phyloP scores from a whole-genome alignment of 2,797 vertebrate genomes.

The Tarsius wallacei region DNA sequence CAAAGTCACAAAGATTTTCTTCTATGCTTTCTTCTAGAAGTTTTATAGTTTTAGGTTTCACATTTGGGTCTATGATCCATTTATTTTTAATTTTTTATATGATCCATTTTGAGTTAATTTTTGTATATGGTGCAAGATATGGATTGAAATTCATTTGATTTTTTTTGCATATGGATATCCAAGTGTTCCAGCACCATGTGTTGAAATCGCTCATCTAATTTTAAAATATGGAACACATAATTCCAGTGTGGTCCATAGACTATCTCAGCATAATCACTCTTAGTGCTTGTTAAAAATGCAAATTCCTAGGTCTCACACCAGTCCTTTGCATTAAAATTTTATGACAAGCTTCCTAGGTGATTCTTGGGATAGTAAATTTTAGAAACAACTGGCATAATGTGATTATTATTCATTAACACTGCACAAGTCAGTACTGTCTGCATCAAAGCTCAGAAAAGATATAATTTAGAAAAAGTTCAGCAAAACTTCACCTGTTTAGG shows the following conservation, averaged over 20 bases:
- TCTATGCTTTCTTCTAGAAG: slow-evolving; percentile 78
- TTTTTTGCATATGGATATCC: slow-evolving; percentile 85
- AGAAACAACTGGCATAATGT: background rate
- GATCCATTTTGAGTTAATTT: slow-evolving; percentile 81
- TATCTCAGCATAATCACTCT: slow-evolving; percentile 67
- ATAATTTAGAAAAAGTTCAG: slow-evolving; percentile 26
- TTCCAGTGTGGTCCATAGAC: slow-evolving; percentile 79
- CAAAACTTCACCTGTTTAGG: background rate
- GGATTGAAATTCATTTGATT: slow-evolving; percentile 79
- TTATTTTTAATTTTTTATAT: slow-evolving; percentile 81
- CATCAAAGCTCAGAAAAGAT: slow-evolving; percentile 29
- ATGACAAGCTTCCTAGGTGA: slow-evolving; percentile 3
- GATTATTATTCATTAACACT: slow-evolving; percentile 32
- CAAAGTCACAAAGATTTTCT: slow-evolving; percentile 69
- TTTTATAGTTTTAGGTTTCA: slow-evolving; percentile 78
- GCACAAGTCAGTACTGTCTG: background rate
- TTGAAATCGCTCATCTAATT: slow-evolving; percentile 84
- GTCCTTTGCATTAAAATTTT: slow-evolving; percentile 53
- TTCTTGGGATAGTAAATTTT: background rate
- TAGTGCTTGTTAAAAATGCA: slow-evolving; percentile 65
- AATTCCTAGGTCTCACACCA: slow-evolving; percentile 67
- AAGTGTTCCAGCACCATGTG: slow-evolving; percentile 85
- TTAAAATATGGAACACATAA: slow-evolving; percentile 84
- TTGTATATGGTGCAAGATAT: slow-evolving; percentile 80
- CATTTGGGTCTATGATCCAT: slow-evolving; percentile 70